These are phyloP conservation scores for Patella vulgata DNA, from an alignment of 1,140 invertebrate species.

Conservation along the genomic window DNA sequence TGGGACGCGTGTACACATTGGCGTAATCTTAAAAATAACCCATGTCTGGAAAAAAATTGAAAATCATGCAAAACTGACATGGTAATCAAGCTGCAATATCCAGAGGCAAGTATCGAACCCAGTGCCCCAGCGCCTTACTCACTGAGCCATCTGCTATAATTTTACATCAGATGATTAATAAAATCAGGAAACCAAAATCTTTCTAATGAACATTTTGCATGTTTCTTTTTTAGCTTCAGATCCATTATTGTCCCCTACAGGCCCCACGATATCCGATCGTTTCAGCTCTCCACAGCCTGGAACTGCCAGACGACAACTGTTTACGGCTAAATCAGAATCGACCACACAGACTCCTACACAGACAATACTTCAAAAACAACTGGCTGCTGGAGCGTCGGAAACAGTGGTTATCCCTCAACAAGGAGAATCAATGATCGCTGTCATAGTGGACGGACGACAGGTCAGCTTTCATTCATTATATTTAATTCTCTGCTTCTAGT, in stretches of 20 bases:
- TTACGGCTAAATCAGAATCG: slow-evolving; percentile 36
- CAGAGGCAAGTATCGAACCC: no score
- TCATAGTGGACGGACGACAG: slow-evolving; percentile 56
- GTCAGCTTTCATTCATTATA: slow-evolving; percentile 27
- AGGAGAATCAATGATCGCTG: slow-evolving; percentile 42
- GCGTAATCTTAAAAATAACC: no score
- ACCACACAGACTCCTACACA: neutral
- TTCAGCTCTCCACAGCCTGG: slow-evolving; percentile 66
- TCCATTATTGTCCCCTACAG: slow-evolving; percentile 59
- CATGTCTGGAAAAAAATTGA: no score
- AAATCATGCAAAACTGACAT: no score
- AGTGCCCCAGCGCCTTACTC: no score
- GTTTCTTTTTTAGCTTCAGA: slow-evolving; percentile 34
- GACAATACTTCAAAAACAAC: slow-evolving; percentile 11
- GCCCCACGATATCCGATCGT: slow-evolving; percentile 57
- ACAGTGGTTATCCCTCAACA: slow-evolving; percentile 18
- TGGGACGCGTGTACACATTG: no score
- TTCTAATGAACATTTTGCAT: no score
- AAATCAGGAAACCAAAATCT: no score
- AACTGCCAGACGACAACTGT: slow-evolving; percentile 63
- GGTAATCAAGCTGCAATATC: no score
- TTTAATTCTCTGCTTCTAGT: neutral
- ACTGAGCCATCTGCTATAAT: no score
- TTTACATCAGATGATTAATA: no score
- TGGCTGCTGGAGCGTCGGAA: slow-evolving; percentile 14